A percentile compares a stretch with the other conserved stretches of the same genome.
Conservation (phyloP, 2,888 invertebrate species). For the Spicauda simplicius region DNA sequence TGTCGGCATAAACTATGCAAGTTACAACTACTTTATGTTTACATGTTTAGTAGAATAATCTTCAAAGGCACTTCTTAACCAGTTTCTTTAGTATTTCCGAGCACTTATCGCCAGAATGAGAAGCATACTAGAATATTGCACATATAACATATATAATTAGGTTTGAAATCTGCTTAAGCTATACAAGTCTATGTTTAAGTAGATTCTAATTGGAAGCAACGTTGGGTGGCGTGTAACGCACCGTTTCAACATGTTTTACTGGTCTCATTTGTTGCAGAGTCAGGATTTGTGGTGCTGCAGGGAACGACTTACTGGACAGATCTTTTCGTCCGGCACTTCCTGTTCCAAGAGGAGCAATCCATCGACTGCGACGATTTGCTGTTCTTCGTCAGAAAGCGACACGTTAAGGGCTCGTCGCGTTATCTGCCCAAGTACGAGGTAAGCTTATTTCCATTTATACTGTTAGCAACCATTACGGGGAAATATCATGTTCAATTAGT, state of each 20-base stretch:
- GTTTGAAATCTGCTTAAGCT: neutral
- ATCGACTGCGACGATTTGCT: slow-evolving; percentile 97
- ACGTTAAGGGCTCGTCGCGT: slow-evolving; percentile 93
- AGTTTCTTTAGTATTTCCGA: slow-evolving; percentile 9
- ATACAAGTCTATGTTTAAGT: neutral
- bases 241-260: neutral
- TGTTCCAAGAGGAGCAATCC: slow-evolving; percentile 94
- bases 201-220: neutral
- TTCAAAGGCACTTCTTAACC: slow-evolving; percentile 34
- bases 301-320: slow-evolving; percentile 98
- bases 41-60: slow-evolving; percentile 24
- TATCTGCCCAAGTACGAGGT: slow-evolving; percentile 96
- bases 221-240: neutral
- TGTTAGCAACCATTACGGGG: neutral
- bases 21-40: slow-evolving; percentile 21
- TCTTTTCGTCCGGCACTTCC: slow-evolving; percentile 96
- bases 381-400: slow-evolving; percentile 97
- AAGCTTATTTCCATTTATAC: neutral
- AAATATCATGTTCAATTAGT: neutral
- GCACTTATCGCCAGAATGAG: neutral
- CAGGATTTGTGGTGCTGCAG: slow-evolving; percentile 96
- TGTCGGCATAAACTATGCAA: slow-evolving; percentile 2
- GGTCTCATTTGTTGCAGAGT: slow-evolving; percentile 84
- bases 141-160: neutral
- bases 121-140: slow-evolving; percentile 11